Evolutionary conservation across 2,888 invertebrate species (phyloP).

Genomic region (Lottia scabra): DNA sequence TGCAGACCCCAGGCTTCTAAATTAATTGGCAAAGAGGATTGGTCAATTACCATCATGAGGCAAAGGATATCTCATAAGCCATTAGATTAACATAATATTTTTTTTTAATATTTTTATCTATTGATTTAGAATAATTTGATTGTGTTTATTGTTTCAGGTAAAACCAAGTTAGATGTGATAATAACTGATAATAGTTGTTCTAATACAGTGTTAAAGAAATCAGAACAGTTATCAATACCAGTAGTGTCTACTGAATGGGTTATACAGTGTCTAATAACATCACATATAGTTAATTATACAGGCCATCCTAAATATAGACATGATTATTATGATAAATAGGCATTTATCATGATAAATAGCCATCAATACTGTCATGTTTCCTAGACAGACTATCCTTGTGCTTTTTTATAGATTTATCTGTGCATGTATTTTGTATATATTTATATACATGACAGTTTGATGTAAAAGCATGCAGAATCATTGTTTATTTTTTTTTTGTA

Average conservation of each 20-base stretch:
- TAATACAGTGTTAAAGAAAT: conserved; percentile 72
- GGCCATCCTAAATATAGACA: conserved; percentile 57
- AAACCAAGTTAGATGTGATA: conserved; percentile 65
- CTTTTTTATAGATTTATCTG: no score
- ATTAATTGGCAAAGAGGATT: no score
- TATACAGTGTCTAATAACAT: conserved; percentile 78
- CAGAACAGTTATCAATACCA: conserved; percentile 74
- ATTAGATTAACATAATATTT: neutral
- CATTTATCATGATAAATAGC: neutral
- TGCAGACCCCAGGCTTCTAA: no score
- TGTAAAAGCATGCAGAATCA: no score
- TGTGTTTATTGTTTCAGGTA: conserved; percentile 29
- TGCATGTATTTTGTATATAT: no score
- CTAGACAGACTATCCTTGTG: no score
- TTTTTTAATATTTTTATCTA: no score
- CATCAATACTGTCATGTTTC: no score
- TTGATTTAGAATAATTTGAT: neutral
- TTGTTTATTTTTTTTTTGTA: no score
- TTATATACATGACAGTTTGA: no score
- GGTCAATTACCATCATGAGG: no score
- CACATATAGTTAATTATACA: conserved; percentile 68
- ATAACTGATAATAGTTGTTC: conserved; percentile 78
- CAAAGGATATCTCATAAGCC: neutral
- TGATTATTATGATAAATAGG: conserved; percentile 31
- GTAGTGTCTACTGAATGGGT: conserved; percentile 80